Evolutionary conservation across 2,797 vertebrate genomes (phyloP), one percentile per base, ranked within the genome.

Genomic region (Gallirallus australis): DNA sequence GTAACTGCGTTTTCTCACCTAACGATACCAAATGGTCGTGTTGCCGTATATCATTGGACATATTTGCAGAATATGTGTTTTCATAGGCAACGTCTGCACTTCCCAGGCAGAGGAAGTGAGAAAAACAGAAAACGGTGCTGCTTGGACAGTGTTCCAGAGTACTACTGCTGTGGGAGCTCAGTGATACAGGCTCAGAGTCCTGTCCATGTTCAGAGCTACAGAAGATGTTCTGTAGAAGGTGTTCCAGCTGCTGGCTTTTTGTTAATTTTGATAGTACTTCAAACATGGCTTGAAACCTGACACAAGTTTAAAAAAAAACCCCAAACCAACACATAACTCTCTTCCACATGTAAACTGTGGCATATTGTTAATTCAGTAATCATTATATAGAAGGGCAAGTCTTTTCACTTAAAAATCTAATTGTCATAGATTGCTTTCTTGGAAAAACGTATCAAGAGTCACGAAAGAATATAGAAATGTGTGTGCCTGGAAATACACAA

Each of bases 11-110:
- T 95, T 95, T 91, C 60, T 45, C 53, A 73, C 75, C 35, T 70
- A 78, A 60, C 53, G 35, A 24, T n/a, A 83, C 39, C 45, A 77
- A 68, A 89, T 50, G 24, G 1, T 48, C 73, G 84, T 89, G 31
- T 79, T 88, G 35, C 63, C 50, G 7, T 53, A 28, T 60, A 16
- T 84, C 69, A 57, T 86, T 84, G 27, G 28, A 39, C 90, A n/a
- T 84, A 68, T 80, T 28, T 76, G 69, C 83, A 88, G 42, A 93
- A 63, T 75, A 28, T 78, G 15, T 91, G 53, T 90, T 95, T 90
- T 90, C 18, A 4, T 70, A 82, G 33, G 31, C 11, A 45, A 45
- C 14, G 8, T 63, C 21, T 78, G 31, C 35, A 56, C 63, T 94
- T 84, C 8, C 52, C 60, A 84, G 53, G 24, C 28, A 70, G 73